Conservation (phyloP, 2,113 vertebrate genomes). For the Podocnemis expansa region DNA sequence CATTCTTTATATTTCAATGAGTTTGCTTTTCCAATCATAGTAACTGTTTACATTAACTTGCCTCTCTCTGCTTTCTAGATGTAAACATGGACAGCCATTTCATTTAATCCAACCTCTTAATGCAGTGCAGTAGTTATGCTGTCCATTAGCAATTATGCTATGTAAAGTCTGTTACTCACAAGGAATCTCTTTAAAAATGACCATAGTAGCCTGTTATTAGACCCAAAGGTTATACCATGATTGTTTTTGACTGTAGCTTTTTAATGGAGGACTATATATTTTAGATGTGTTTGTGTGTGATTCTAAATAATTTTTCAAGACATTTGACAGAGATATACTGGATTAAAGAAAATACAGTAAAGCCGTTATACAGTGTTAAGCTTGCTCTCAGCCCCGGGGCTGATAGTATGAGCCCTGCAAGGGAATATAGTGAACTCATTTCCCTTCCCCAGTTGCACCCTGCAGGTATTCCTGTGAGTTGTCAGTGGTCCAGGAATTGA, state of each 20-base stretch:
- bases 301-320: background rate
- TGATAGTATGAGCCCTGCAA: background rate
- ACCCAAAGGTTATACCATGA: background rate
- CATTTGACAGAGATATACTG: background rate
- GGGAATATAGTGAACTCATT: background rate
- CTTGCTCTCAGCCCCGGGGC: background rate
- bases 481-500: rapidly evolving
- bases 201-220: background rate
- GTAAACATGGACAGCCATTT: rapidly evolving
- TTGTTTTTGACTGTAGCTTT: background rate
- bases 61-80: no score
- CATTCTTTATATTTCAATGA: rapidly evolving
- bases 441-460: background rate
- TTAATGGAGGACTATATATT: background rate
- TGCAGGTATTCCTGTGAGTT: background rate
- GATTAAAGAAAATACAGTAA: background rate
- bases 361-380: background rate
- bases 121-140: rapidly evolving
- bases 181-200: constrained; percentile 17
- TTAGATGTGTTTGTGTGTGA: background rate
- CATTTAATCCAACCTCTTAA: background rate
- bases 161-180: background rate
- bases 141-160: rapidly evolving
- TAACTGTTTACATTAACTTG: background rate
- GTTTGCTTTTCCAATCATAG: rapidly evolving